Base-by-base conservation (phyloP, 1,140 invertebrate genomes). In the Ceratosolen fusciceps region DNA sequence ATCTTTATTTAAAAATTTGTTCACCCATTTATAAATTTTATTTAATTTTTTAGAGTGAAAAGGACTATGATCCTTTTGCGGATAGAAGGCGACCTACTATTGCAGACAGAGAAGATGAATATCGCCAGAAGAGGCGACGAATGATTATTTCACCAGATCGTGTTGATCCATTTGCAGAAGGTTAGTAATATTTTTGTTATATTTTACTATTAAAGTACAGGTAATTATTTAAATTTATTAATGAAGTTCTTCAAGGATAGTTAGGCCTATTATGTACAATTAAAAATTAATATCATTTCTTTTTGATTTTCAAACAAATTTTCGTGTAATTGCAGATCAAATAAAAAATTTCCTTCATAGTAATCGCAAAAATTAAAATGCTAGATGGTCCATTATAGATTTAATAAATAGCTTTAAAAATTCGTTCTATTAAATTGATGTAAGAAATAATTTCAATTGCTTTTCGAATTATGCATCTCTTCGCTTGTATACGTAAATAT, bases 161-260 rank as follows among this genome's bases (percentile, higher is more conserved):
- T 84, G 94, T 95, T 79, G 98, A 99, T 94, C 97, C 97, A 29
- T 99, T 99, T 93, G 97, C 97, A 85, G 97, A 98, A 92, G 97
- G 98, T 98, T 92, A 90, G 94, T 94, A 86, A 70, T 77, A 43
- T 83, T 84, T 82, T 82, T 85, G 34, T 75, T 74, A 39, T 62
- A 79, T n/a, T 74, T 70, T 29, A 68, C 31, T 73, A 74, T 80
- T 80, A 75, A 43, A 43, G 19, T 65, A 16, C 58, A 75, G 65
- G 72, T 72, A 73, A 73, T 67, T 34, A n/a, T 70, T 74, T 47
- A 24, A 79, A 52, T 65, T 58, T 52, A 3, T 71, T 68, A 5
- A 72, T 21, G 47, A 21, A 26, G 54, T 16, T 58, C 56, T 34
- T 24, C 24, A 68, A 43, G n/a, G 19, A 43, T 47, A 58, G 54